Percentiles rank a stretch among this genome's conserved stretches.
phyloP scores from a whole-genome alignment of 2,888 invertebrate species.

The Halocaridina rubra region DNA sequence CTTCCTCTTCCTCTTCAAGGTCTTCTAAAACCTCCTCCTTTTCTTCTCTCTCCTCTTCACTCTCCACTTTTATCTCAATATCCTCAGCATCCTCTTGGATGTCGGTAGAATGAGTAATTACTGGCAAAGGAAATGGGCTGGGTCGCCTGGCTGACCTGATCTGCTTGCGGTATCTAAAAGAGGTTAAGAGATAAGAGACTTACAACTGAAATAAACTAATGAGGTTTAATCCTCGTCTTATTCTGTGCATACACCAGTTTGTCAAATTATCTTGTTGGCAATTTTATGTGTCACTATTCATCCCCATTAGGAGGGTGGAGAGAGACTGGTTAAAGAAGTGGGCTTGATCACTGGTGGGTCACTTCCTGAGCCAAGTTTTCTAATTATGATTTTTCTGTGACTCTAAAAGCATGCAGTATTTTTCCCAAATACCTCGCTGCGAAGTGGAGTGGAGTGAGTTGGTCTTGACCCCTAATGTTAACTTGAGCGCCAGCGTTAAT shows the following conservation, averaged over 20 bases:
- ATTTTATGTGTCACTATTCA: no score
- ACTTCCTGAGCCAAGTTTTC: no score
- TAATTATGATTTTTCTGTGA: no score
- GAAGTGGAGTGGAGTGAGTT: conserved; percentile 69
- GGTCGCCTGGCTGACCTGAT: conserved; percentile 18
- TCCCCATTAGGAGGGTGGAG: no score
- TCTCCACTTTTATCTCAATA: background rate
- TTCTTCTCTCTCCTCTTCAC: background rate
- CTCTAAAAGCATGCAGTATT: no score
- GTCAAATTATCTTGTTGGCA: no score
- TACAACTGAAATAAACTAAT: no score
- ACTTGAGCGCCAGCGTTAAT: conserved; percentile 69
- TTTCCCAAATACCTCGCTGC: conserved; percentile 69
- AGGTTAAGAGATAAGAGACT: background rate
- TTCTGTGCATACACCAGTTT: no score
- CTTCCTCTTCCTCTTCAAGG: background rate
- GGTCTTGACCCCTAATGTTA: conserved; percentile 68
- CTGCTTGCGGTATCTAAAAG: conserved; percentile 55
- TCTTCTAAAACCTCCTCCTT: background rate
- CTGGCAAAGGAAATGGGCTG: background rate
- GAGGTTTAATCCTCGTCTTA: no score
- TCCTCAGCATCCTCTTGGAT: conserved; percentile 3
- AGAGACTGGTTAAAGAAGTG: no score
- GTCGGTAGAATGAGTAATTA: background rate
- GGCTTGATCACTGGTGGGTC: no score